Conservation (phyloP, 1,140 invertebrate genomes). For the Zophobas atratus region DNA sequence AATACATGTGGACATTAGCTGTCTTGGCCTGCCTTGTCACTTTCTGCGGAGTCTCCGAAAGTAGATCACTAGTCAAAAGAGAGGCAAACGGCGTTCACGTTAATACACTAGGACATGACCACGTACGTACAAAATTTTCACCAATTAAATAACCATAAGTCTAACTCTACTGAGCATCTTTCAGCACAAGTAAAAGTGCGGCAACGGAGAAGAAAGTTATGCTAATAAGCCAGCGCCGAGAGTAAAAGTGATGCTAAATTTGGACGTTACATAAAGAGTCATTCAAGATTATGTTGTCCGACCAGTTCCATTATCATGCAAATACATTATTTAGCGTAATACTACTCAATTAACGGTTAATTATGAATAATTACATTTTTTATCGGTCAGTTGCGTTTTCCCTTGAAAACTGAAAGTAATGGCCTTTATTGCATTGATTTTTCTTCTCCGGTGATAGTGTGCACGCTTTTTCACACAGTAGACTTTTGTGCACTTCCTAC, state of each 20-base stretch:
- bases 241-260: slow-evolving; percentile 42
- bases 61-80: slow-evolving; percentile 59
- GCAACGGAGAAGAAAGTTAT: slow-evolving; percentile 36
- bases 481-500: background rate
- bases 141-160: background rate
- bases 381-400: slow-evolving; percentile 26
- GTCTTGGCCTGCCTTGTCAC: slow-evolving; percentile 53
- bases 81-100: slow-evolving; percentile 46
- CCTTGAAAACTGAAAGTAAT: slow-evolving; percentile 48
- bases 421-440: slow-evolving; percentile 20
- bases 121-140: slow-evolving; percentile 48
- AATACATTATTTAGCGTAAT: background rate
- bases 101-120: slow-evolving; percentile 33
- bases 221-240: slow-evolving; percentile 29
- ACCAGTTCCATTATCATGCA: background rate
- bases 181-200: slow-evolving; percentile 30
- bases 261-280: slow-evolving; percentile 17
- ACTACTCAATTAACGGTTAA: slow-evolving; percentile 11
- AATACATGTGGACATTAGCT: slow-evolving; percentile 56
- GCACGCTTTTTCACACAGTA: slow-evolving; percentile 21
- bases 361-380: slow-evolving; percentile 38
- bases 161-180: background rate
- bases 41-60: slow-evolving; percentile 55
- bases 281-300: background rate
- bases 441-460: slow-evolving; percentile 17